Percentiles rank a stretch among this genome's conserved stretches.
These are phyloP conservation scores for Lysandra coridon DNA, from an alignment of 2,888 invertebrate species.

Conservation along the genomic window DNA sequence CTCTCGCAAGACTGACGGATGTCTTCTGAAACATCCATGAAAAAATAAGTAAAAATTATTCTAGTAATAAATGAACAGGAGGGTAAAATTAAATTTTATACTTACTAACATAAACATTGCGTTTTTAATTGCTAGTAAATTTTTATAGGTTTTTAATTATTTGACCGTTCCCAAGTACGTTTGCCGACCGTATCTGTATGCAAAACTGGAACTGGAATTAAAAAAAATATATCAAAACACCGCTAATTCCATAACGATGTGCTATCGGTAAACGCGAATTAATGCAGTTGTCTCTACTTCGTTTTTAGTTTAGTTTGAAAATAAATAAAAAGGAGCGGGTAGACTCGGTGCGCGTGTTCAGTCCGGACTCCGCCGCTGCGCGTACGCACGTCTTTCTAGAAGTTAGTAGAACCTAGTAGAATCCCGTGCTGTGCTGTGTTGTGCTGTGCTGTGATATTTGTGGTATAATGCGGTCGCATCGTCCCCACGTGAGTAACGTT, in stretches of 20 bases:
- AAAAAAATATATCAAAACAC: conserved; percentile 2
- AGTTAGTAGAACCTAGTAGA: conserved; percentile 35
- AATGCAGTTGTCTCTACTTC: conserved; percentile 33
- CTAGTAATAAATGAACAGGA: too few species aligned
- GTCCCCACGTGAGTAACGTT: conserved; percentile 22
- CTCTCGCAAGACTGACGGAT: too few species aligned
- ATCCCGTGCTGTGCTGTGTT: conserved; percentile 37
- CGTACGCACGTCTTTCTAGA: conserved; percentile 62
- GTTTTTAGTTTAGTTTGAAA: conserved; percentile 70
- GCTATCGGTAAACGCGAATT: conserved; percentile 19
- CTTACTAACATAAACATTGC: too few species aligned
- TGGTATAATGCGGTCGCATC: conserved; percentile 13
- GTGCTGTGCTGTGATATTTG: conserved; percentile 23
- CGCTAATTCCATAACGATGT: conserved; percentile 6
- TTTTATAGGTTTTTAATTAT: not conserved
- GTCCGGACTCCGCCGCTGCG: conserved; percentile 69
- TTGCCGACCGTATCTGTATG: not conserved
- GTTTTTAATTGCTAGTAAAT: too few species aligned
- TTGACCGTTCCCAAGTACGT: not conserved
- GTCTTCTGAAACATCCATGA: too few species aligned
- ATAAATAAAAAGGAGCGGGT: conserved; percentile 58
- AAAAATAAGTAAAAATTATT: too few species aligned
- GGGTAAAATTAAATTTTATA: not conserved
- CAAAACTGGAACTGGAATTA: not conserved
- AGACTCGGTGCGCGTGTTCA: conserved; percentile 65